Evolutionary conservation across 2,888 invertebrate species (phyloP), one percentile per base, ranked within the genome.

Genomic region (Archips crataeganus): DNA sequence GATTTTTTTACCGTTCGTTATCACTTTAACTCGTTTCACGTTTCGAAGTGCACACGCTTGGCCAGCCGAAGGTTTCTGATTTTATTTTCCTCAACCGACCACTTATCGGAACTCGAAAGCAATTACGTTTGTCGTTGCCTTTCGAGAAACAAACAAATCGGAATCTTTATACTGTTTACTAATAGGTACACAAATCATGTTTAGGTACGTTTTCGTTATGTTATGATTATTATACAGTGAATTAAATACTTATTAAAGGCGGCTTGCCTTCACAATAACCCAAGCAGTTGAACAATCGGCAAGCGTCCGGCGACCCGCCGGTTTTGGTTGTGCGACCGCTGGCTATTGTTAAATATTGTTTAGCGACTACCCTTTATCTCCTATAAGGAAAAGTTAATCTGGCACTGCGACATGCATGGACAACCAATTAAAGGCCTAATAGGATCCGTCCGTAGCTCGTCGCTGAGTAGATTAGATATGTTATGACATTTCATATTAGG

Each of bases 11-110:
- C 4, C 6, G 39, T 39, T 39, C 39, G 39, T 6, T 39, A 39
- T 39, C 39, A 39, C 39, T 39, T 39, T 39, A 15, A 42, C 39
- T 34, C 51, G 34, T 15, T 11, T 11, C 45, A n/a, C 42, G n/a
- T n/a, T n/a, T n/a, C n/a, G n/a, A 63, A 63, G 32, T 36, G 34
- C n/a, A 8, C 42, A 13, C 36, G 54, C 51, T 59, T 49, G 42
- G 60, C 39, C 51, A 49, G 34, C 15, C 42, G 42, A 61, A 65
- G 66, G 34, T 66, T 71, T 60, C 23, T 15, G 34, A 45, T 5
- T 65, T 61, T 70, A 39, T 39, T 71, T 66, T 71, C 71, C 71
- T 71, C 39, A 71, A 61, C 11, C 54, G 34, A 60, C 32, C 51
- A 61, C 39, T 54, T 51, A 62, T 54, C 65, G n/a, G 10, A 42